Evolutionary conservation across 2,113 vertebrate genomes (phyloP).

Genomic region (Macroglossus sobrinus): DNA sequence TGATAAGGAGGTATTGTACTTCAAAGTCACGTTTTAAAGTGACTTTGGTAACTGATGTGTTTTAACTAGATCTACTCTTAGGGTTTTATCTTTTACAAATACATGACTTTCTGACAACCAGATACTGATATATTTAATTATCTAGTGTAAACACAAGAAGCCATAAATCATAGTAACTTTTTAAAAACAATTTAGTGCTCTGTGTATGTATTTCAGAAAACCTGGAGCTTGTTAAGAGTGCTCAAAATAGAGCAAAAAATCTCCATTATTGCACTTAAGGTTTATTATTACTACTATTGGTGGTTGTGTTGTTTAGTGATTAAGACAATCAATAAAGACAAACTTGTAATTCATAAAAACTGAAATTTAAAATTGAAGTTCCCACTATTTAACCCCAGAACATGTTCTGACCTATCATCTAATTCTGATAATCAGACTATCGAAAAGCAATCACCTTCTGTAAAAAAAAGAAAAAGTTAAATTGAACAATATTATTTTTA

Average conservation of each 20-base stretch:
- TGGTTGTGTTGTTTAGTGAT: neutral
- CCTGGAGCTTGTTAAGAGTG: conserved; percentile 30
- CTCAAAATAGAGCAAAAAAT: conserved; percentile 14
- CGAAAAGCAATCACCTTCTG: neutral
- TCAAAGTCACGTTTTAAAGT: conserved; percentile 32
- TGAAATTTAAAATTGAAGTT: neutral
- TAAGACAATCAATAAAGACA: neutral
- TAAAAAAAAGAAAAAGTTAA: conserved; percentile 35
- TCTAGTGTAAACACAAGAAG: conserved; percentile 60
- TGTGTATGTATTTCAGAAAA: conserved; percentile 47
- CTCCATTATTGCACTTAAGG: neutral
- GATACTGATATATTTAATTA: no score
- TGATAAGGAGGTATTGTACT: conserved; percentile 40
- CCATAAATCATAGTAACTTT: conserved; percentile 72
- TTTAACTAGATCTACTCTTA: conserved; percentile 70
- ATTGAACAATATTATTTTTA: conserved; percentile 2
- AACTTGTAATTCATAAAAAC: conserved; percentile 38
- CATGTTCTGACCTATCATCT: neutral
- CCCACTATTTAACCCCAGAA: neutral
- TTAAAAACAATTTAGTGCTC: conserved; percentile 54
- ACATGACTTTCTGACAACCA: conserved; percentile 71
- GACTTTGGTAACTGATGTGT: conserved; percentile 57
- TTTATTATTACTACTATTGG: neutral
- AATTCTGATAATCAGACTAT: conserved; percentile 4
- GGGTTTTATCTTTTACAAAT: conserved; percentile 59